phyloP scores from a whole-genome alignment of 2,113 vertebrate species.

The Oxygymnocypris stewartii region DNA sequence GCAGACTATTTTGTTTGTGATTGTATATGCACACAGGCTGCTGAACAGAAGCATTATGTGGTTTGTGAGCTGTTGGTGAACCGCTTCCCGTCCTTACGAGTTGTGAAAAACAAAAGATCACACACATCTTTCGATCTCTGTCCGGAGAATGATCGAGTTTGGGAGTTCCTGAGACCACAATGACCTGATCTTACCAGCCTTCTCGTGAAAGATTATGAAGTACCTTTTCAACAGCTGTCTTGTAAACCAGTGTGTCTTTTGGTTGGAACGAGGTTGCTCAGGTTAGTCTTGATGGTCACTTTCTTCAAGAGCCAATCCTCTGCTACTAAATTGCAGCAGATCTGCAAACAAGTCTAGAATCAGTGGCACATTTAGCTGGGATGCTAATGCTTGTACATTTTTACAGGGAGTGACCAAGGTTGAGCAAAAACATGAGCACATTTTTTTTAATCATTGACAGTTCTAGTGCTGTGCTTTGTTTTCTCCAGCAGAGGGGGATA shows the following conservation, averaged over 20 bases:
- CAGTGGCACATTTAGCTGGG: not conserved
- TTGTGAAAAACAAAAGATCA: conserved; percentile 73
- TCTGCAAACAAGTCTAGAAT: not conserved
- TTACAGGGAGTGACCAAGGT: too few species aligned
- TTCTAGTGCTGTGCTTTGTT: not conserved
- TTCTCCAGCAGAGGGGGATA: not conserved
- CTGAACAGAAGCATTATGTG: conserved; percentile 78
- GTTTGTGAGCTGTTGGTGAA: conserved; percentile 81
- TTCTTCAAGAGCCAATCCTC: not conserved
- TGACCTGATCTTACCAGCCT: conserved; percentile 33
- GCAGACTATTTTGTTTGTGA: not conserved
- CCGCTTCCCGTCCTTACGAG: conserved; percentile 70
- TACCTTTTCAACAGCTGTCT: not conserved
- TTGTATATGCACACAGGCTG: conserved; percentile 76
- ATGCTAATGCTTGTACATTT: not conserved
- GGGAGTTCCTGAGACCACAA: conserved; percentile 65
- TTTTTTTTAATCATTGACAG: not conserved
- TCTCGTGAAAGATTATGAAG: not conserved
- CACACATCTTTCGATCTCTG: conserved; percentile 78
- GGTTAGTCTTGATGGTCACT: not conserved
- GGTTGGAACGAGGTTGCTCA: not conserved
- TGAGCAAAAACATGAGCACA: too few species aligned
- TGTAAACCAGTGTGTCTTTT: not conserved
- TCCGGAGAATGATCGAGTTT: conserved; percentile 56
- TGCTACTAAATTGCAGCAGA: not conserved